Evolutionary conservation across 2,888 invertebrate genomes (phyloP).

Genomic region (Euspilapteryx auroguttella): DNA sequence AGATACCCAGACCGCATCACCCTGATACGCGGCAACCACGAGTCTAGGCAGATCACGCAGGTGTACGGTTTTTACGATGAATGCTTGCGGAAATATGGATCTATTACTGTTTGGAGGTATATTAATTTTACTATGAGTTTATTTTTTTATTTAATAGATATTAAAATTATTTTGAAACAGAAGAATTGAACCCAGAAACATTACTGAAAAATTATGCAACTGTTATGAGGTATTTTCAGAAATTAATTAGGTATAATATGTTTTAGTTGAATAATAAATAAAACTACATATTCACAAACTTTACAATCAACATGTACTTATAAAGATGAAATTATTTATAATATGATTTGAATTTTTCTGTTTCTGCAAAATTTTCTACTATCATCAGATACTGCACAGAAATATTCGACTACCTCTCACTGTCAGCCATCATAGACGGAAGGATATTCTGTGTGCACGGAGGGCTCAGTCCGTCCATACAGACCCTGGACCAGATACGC

Average conservation of each 20-base stretch:
- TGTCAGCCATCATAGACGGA: conserved; percentile 96
- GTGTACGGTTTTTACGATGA: conserved; percentile 99
- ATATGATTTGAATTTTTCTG: too few relatives aligned
- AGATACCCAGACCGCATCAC: conserved; percentile 99
- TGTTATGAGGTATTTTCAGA: too few relatives aligned
- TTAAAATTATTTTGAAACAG: too few relatives aligned
- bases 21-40: conserved; percentile 97
- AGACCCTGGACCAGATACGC: conserved; percentile 97
- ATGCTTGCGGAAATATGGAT: conserved; percentile 97
- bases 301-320: too few relatives aligned
- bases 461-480: conserved; percentile 96
- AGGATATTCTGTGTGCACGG: conserved; percentile 99
- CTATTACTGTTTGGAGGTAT: conserved; percentile 98
- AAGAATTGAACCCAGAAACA: too few relatives aligned
- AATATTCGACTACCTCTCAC: conserved; percentile 95
- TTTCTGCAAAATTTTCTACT: not conserved
- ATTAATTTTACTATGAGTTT: too few relatives aligned
- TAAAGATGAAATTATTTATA: too few relatives aligned
- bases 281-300: too few relatives aligned
- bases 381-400: conserved; percentile 87
- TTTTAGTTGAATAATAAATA: too few relatives aligned
- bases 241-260: too few relatives aligned
- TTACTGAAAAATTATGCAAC: too few relatives aligned
- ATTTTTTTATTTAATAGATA: too few relatives aligned
- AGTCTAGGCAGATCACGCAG: conserved; percentile 98